A percentile compares a stretch with the other conserved stretches of the same genome.
Conservation (phyloP, 2,113 vertebrate genomes). For the Bujurquina vittata region DNA sequence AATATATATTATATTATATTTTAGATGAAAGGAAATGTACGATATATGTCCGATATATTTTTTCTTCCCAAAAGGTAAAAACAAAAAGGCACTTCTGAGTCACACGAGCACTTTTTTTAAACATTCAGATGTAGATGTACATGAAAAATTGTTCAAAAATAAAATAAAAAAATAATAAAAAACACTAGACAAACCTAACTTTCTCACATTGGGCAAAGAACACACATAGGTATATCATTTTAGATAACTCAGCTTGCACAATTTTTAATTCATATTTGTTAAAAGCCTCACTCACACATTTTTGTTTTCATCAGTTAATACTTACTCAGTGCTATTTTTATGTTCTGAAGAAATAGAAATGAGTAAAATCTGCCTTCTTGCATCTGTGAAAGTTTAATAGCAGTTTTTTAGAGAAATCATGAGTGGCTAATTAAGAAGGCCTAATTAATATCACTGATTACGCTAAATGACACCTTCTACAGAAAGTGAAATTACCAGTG, state of each 20-base stretch:
- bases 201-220: background rate
- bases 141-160: too few relatives aligned
- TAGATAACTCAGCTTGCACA: background rate
- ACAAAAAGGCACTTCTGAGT: too few relatives aligned
- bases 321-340: constrained; percentile 3
- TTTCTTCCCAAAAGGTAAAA: too few relatives aligned
- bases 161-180: background rate
- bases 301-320: background rate
- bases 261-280: background rate
- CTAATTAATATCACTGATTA: constrained; percentile 42
- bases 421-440: constrained; percentile 29
- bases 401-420: constrained; percentile 5
- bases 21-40: too few relatives aligned
- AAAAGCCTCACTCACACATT: constrained; percentile 1
- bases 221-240: background rate
- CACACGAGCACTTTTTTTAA: too few relatives aligned
- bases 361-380: background rate
- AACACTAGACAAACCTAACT: background rate
- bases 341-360: background rate
- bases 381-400: constrained; percentile 11
- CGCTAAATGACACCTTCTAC: constrained; percentile 16
- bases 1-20: too few relatives aligned
- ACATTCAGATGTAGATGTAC: too few relatives aligned
- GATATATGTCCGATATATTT: too few relatives aligned
- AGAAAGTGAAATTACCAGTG: background rate